Conservation (phyloP, 2,797 vertebrate species). For the Melanotaenia nigrans region DNA sequence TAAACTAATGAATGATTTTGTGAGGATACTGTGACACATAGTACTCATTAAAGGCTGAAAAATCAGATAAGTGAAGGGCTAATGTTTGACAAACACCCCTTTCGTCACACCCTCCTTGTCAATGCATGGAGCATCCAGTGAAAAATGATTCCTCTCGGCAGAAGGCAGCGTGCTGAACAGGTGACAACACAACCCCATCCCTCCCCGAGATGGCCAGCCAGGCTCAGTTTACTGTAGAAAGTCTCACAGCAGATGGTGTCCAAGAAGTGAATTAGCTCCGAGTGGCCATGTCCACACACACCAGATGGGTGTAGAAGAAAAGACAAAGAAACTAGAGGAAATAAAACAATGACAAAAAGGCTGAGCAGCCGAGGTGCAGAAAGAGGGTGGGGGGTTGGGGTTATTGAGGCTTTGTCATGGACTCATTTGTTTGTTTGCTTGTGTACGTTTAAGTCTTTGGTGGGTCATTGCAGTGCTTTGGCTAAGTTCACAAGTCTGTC, state of each 20-base stretch:
- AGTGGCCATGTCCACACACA: constrained; percentile 60
- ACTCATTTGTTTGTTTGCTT: constrained; percentile 67
- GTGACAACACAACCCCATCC: constrained; percentile 65
- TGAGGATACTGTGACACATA: constrained; percentile 7
- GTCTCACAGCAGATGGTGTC: constrained; percentile 79
- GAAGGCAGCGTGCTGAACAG: constrained; percentile 73
- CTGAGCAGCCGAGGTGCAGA: constrained; percentile 48
- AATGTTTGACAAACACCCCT: constrained; percentile 57
- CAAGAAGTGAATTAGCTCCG: constrained; percentile 77
- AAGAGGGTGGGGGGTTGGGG: background rate
- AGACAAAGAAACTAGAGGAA: constrained; percentile 69
- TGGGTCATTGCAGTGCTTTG: constrained; percentile 18
- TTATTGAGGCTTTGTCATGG: constrained; percentile 36
- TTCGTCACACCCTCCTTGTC: constrained; percentile 37
- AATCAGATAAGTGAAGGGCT: constrained; percentile 63
- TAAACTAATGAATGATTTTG: constrained; percentile 27
- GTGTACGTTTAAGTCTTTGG: constrained; percentile 54
- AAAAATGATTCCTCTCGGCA: constrained; percentile 67
- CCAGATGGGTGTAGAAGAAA: constrained; percentile 71
- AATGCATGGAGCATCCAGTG: constrained; percentile 31
- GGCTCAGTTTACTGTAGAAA: constrained; percentile 79
- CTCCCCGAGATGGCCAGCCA: constrained; percentile 47
- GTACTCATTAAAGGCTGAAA: constrained; percentile 45
- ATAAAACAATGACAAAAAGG: constrained; percentile 65
- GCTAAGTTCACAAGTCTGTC: constrained; percentile 50